Percentiles rank a stretch among this genome's conserved stretches.
Conservation (phyloP, 2,797 vertebrate species). For the Pipistrellus pygmaeus region DNA sequence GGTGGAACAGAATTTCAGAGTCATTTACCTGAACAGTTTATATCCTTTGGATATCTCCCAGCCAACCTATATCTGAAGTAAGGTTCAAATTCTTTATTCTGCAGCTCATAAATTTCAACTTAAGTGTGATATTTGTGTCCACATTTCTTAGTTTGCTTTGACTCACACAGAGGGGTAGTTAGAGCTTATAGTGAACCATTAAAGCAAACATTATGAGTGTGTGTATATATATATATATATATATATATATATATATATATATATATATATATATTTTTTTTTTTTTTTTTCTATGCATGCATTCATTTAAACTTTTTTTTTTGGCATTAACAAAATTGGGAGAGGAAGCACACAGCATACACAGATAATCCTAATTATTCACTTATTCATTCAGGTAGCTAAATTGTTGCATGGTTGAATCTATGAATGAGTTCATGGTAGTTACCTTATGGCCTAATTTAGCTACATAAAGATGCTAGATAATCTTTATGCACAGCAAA, state of each 20-base stretch:
- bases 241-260: too few species aligned
- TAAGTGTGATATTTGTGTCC: constrained; percentile 62
- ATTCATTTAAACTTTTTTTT: constrained; percentile 10
- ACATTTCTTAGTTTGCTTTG: constrained; percentile 81
- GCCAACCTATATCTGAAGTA: constrained; percentile 61
- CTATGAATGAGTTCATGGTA: neutral
- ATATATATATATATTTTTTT: neutral
- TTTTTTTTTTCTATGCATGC: neutral
- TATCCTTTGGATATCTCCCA: constrained; percentile 74
- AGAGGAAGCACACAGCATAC: neutral
- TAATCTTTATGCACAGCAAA: neutral
- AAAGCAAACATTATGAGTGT: constrained; percentile 66
- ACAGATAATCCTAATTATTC: constrained; percentile 23
- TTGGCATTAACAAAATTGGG: neutral
- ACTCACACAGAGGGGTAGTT: constrained; percentile 68
- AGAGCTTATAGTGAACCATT: constrained; percentile 79
- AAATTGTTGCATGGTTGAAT: neutral
- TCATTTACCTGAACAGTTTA: constrained; percentile 76
- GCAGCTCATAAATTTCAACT: constrained; percentile 77
- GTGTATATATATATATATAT: neutral
- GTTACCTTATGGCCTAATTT: neutral
- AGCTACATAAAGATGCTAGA: neutral
- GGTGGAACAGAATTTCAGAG: constrained; percentile 77
- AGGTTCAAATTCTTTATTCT: constrained; percentile 51
- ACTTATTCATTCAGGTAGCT: constrained; percentile 1